Base-by-base conservation (phyloP, 2,888 invertebrate species). In the Ennomos fuscantarius region DNA sequence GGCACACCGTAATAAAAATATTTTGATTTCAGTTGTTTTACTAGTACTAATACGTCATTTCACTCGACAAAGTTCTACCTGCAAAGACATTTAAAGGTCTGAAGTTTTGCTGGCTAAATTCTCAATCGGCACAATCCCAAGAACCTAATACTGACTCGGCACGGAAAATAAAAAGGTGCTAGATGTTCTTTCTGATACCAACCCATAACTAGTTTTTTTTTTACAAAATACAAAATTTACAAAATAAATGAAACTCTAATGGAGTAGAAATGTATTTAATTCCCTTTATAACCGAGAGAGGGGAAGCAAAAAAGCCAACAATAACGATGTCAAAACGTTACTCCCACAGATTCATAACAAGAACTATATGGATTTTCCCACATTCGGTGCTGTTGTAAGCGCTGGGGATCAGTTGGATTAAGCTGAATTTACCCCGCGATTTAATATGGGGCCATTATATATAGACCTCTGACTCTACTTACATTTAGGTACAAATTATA, bases 301-400 rank as follows among this genome's bases (percentile, higher is more conserved):
- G 65, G 64, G 64, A 62, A 72, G 74, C 83, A 79, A 82, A 84
- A 79, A 67, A 62, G 70, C 63, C 70, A 66, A 76, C 79, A 73
- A 74, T 53, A 35, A 8, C 70, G 68, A 75, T 74, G 82, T 86
- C 84, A 86, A 84, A 89, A 84, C 74, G 83, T 81, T 84, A 88
- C 90, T 90, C 91, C 87, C 91, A 90, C 87, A 84, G 86, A 87
- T 86, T 88, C 84, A 82, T 84, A 86, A 86, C 83, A 89, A 87
- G 86, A 86, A 89, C 84, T 81, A 76, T 82, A 82, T 81, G 76
- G 77, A 86, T 85, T 87, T 90, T 92, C 91, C 92, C 91, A 92
- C 91, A 91, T 86, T 82, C 83, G 78, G 78, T 77, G 74, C 75
- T 76, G 80, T 81, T 82, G 82, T 85, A 78, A 86, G 81, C 71